Evolutionary conservation across 1,140 invertebrate genomes (phyloP).

Genomic region (Globodera ellingtonae): DNA sequence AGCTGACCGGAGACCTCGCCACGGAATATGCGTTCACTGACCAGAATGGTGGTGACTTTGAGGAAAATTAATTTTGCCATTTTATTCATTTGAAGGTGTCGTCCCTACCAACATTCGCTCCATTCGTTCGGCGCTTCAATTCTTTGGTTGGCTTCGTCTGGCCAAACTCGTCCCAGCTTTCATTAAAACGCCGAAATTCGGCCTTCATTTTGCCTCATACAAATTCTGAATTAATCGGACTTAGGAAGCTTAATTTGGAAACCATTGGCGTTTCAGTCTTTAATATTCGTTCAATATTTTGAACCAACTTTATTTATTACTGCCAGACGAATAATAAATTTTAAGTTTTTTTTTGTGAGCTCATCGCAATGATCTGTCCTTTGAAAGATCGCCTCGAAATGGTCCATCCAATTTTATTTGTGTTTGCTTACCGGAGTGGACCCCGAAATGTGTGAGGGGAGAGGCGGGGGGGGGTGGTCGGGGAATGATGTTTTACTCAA

Average conservation of each 20-base stretch:
- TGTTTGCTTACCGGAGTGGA: neutral
- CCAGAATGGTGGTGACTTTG: constrained; percentile 33
- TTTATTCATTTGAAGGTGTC: constrained; percentile 25
- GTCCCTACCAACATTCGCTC: constrained; percentile 39
- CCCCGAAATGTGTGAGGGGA: neutral
- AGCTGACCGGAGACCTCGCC: constrained; percentile 44
- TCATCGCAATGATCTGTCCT: too few species aligned
- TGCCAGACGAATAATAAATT: neutral
- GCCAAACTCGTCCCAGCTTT: constrained; percentile 36
- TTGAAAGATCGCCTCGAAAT: neutral
- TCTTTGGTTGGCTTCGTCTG: constrained; percentile 39
- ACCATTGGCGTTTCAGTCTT: too few species aligned
- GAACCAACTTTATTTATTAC: too few species aligned
- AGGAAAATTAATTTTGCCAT: neutral
- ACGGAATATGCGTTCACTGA: constrained; percentile 41
- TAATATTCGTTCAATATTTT: too few species aligned
- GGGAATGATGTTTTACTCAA: neutral
- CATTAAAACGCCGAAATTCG: constrained; percentile 43
- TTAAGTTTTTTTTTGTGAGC: neutral
- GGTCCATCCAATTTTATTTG: neutral
- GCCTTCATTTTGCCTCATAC: constrained; percentile 43
- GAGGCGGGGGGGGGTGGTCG: too few species aligned
- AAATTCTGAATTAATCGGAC: constrained; percentile 28
- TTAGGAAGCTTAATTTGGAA: neutral
- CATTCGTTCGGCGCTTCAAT: constrained; percentile 36